Base-by-base conservation (phyloP, 2,113 vertebrate species). In the Gambusia holbrooki region DNA sequence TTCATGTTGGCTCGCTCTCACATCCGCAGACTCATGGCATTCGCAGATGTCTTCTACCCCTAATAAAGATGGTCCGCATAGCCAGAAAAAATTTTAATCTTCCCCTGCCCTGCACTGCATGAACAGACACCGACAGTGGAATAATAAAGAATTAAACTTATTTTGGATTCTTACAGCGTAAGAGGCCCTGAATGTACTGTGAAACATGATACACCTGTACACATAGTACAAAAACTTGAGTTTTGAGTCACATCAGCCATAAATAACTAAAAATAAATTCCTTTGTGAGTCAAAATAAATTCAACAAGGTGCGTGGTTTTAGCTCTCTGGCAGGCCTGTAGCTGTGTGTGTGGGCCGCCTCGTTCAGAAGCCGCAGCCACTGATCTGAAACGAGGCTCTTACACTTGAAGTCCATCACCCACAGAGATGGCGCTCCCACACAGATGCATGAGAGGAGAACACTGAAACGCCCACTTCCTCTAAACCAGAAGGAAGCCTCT, bases 401-500 rank as follows among this genome's bases (percentile, higher is more conserved):
- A 80, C 74, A 77, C 91, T 92, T 45, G 32, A 66, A 76, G 83
- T 88, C 82, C 84, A 79, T 82, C 90, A 84, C 79, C 87, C 87
- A 87, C 90, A 71, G 84, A 86, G 77, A 77, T 84, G 80, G 76
- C 79, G 86, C 68, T 86, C 88, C 87, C 86, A 90, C 83, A 89
- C 83, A 86, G 60, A 86, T 45, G 77, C 76, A 83, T 77, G 65
- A 77, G 80, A 85, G 87, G 80, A 87, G 87, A 91, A 84, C 77
- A 85, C 89, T 84, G 72, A 83, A 86, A 84, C 90, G 81, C 89
- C 85, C 66, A 88, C 87, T 48, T 67, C 68, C 72, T 60, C 68
- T 68, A 30, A 74, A 77, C 19, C 40, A 63, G 66, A 75, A 71
- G 81, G 45, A 60, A 60, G 42, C 63, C 73, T 76, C 68, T 83